phyloP scores from a whole-genome alignment of 2,888 invertebrate species.

The Campoplex capitator region DNA sequence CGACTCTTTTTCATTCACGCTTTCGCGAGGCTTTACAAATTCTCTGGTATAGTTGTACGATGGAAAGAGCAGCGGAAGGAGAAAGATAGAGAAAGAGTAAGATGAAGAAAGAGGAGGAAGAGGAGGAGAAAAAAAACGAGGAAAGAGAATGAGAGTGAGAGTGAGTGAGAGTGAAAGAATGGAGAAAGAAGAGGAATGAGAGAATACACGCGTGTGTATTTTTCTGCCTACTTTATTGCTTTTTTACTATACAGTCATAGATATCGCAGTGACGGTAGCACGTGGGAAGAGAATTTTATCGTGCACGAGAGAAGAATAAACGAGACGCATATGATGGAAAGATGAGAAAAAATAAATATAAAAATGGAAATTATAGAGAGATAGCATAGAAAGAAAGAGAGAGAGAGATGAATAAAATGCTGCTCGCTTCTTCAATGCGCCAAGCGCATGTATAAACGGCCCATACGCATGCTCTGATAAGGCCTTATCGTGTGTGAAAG shows the following conservation, averaged over 20 bases:
- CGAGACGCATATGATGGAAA: constrained; percentile 6
- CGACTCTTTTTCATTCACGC: constrained; percentile 68
- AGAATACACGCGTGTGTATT: constrained; percentile 14
- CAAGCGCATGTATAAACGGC: constrained; percentile 68
- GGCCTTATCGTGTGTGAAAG: constrained; percentile 84
- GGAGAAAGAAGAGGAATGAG: not conserved
- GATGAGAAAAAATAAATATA: constrained; percentile 41
- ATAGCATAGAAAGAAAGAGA: constrained; percentile 46
- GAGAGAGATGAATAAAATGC: constrained; percentile 43
- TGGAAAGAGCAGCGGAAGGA: constrained; percentile 7
- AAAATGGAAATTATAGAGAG: constrained; percentile 23
- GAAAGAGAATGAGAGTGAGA: not conserved
- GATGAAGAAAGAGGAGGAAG: constrained; percentile 9
- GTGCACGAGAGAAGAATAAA: constrained; percentile 23
- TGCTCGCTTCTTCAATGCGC: constrained; percentile 43
- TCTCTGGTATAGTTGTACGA: constrained; percentile 45
- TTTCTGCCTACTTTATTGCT: not conserved
- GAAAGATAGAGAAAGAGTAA: constrained; percentile 4
- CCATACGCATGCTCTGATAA: constrained; percentile 80
- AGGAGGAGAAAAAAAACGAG: not conserved
- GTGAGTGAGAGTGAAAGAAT: not conserved
- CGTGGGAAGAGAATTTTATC: constrained; percentile 67
- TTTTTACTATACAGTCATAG: constrained; percentile 20
- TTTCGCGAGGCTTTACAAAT: constrained; percentile 72
- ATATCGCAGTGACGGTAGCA: constrained; percentile 1